A percentile compares a stretch with the other conserved stretches of the same genome.
These are phyloP conservation scores for Colossoma macropomum DNA, from an alignment of 2,113 vertebrate species.

Conservation along the genomic window DNA sequence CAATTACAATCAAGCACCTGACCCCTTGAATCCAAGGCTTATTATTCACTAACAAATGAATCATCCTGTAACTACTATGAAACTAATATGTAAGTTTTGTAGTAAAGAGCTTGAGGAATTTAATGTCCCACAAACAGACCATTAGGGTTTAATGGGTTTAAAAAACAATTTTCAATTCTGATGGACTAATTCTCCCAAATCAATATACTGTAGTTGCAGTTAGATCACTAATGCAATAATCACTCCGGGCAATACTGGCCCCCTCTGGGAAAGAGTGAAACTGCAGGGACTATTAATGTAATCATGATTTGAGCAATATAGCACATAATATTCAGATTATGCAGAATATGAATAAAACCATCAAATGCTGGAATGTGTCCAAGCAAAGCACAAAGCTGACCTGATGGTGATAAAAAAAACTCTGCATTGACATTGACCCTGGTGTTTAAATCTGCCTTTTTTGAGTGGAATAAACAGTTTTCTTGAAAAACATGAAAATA, in stretches of 20 bases:
- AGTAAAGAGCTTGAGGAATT: too few relatives aligned
- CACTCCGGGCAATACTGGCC: conserved; percentile 27
- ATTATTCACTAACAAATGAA: background rate
- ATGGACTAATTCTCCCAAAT: background rate
- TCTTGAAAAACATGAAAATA: background rate
- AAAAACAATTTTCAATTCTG: background rate
- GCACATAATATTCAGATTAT: background rate
- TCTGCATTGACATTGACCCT: background rate
- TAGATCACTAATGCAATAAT: background rate
- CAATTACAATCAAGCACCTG: too few relatives aligned
- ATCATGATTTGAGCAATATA: background rate
- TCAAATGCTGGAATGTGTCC: background rate
- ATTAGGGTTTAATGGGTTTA: too few relatives aligned
- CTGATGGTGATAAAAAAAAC: background rate
- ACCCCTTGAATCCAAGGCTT: too few relatives aligned
- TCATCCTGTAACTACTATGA: too few relatives aligned
- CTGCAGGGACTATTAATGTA: background rate
- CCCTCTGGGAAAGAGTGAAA: conserved; percentile 28
- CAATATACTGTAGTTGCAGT: background rate
- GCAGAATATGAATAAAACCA: background rate
- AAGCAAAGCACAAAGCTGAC: background rate
- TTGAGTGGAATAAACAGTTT: too few relatives aligned
- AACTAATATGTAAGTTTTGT: too few relatives aligned
- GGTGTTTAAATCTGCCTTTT: background rate
- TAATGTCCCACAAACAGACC: too few relatives aligned